A percentile compares a stretch with the other conserved stretches of the same genome.
These are phyloP conservation scores for Stegodyphus dumicola DNA, from an alignment of 1,140 invertebrate species.

Conservation along the genomic window DNA sequence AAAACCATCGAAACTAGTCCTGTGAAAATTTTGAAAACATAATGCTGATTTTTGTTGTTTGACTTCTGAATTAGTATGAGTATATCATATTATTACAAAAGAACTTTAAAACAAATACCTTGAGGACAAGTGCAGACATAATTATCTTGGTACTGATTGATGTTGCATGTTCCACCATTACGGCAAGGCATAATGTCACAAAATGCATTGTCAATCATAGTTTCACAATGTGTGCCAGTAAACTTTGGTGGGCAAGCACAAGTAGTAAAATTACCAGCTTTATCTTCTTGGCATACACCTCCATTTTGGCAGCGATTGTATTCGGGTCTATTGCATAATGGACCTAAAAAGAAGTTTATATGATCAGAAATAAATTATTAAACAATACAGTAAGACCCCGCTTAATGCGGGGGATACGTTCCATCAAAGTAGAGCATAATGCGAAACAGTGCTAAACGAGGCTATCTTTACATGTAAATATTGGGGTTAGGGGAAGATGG, in stretches of 20 bases:
- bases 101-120: conserved; percentile 68
- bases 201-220: conserved; percentile 65
- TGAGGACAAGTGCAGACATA: conserved; percentile 77
- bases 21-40: too few relatives aligned
- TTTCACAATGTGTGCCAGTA: conserved; percentile 65
- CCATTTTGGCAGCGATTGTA: conserved; percentile 66
- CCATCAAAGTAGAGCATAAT: too few relatives aligned
- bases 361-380: too few relatives aligned
- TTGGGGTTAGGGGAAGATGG: too few relatives aligned
- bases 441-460: too few relatives aligned
- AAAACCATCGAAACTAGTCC: too few relatives aligned
- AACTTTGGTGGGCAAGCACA: conserved; percentile 72
- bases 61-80: too few relatives aligned
- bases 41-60: too few relatives aligned
- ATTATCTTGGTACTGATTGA: conserved; percentile 37
- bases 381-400: too few relatives aligned
- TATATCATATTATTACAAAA: background rate
- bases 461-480: too few relatives aligned
- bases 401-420: too few relatives aligned
- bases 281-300: conserved; percentile 70
- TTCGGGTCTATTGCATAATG: conserved; percentile 68
- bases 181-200: conserved; percentile 66
- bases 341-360: conserved; percentile 62
- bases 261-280: conserved; percentile 66
- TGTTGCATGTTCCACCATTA: conserved; percentile 66